Evolutionary conservation across 2,797 vertebrate species (phyloP).

Genomic region (Acestrorhynchus altus): DNA sequence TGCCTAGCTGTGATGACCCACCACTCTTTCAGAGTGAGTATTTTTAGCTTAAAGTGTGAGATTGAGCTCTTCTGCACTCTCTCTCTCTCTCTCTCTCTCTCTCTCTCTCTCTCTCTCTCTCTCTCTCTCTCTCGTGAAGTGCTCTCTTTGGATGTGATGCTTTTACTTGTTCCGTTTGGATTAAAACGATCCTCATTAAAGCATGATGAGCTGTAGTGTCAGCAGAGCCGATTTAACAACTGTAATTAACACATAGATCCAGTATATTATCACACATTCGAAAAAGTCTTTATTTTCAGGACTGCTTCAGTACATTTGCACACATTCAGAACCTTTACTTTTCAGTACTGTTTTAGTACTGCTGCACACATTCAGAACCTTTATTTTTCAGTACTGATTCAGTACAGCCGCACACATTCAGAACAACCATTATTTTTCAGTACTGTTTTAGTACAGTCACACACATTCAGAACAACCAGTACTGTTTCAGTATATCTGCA

Average conservation of each 20-base stretch:
- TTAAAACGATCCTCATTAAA: constrained; percentile 75
- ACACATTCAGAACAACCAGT: no score
- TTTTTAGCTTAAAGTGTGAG: constrained; percentile 63
- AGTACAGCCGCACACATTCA: background rate
- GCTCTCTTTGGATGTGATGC: constrained; percentile 71
- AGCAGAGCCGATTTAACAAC: background rate
- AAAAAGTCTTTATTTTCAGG: background rate
- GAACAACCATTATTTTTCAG: background rate
- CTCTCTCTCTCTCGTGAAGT: no score
- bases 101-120: no score
- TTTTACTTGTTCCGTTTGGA: constrained; percentile 74
- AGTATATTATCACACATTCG: background rate
- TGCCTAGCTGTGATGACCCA: constrained; percentile 45
- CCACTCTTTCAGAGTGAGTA: constrained; percentile 62
- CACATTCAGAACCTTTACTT: no score
- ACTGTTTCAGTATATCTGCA: background rate
- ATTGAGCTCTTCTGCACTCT: constrained; percentile 49
- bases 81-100: no score
- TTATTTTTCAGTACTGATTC: background rate
- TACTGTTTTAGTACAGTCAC: no score
- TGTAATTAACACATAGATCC: constrained; percentile 14
- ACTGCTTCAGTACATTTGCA: background rate
- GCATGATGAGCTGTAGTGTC: constrained; percentile 55
- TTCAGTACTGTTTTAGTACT: background rate
- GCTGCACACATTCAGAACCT: background rate